Evolutionary conservation across 2,888 invertebrate species (phyloP).

Genomic region (Orchesellides sinensis): DNA sequence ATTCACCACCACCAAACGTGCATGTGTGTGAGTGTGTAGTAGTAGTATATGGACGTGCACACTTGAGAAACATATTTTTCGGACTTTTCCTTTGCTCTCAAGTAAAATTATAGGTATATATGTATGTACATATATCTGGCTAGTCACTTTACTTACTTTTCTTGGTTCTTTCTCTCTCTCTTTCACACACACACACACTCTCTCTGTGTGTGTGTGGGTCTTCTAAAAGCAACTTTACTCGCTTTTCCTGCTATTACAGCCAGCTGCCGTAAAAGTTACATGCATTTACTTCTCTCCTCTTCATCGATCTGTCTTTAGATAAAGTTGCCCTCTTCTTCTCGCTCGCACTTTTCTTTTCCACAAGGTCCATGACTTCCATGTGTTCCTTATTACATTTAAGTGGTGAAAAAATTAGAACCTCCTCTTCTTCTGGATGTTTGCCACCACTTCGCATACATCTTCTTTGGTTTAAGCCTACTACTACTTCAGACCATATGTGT

Average conservation of each 20-base stretch:
- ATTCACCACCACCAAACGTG: background rate
- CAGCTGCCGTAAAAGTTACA: constrained; percentile 60
- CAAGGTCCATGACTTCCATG: constrained; percentile 33
- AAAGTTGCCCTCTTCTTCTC: constrained; percentile 69
- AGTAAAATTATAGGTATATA: too few relatives aligned
- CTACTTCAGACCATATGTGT: background rate
- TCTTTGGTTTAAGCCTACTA: background rate
- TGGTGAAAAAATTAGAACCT: constrained; percentile 55
- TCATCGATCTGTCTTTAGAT: constrained; percentile 75
- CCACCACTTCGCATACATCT: constrained; percentile 1
- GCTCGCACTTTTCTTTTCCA: constrained; percentile 55
- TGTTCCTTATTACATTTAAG: constrained; percentile 48
- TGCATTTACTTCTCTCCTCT: constrained; percentile 73
- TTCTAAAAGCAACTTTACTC: constrained; percentile 41
- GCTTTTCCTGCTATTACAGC: constrained; percentile 44
- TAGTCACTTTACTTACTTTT: constrained; percentile 10
- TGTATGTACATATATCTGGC: too few relatives aligned
- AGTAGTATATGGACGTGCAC: background rate
- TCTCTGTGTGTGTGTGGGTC: too few relatives aligned
- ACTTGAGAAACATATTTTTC: constrained; percentile 65
- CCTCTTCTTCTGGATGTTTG: constrained; percentile 23
- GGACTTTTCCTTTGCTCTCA: constrained; percentile 64
- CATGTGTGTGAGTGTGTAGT: background rate
- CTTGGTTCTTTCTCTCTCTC: constrained; percentile 43
- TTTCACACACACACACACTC: too few relatives aligned